A percentile compares a stretch with the other conserved stretches of the same genome.
Evolutionary conservation across 1,140 invertebrate species (phyloP).

Genomic region (Triops cancriformis): DNA sequence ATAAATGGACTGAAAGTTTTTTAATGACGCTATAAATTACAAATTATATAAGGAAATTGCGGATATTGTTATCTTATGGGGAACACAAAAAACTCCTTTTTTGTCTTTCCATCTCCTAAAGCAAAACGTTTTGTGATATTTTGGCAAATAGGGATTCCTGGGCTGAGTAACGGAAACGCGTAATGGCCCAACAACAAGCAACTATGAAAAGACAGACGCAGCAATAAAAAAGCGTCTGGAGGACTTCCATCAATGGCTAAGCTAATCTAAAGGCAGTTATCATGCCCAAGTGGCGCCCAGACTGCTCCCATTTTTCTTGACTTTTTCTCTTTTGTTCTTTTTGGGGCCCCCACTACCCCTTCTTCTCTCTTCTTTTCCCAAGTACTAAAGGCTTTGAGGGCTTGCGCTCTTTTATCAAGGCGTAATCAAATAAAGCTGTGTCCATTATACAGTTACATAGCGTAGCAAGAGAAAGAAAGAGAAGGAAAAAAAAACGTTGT

Average conservation of each 20-base stretch:
- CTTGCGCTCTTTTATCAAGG: neutral
- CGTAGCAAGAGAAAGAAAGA: neutral
- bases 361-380: neutral
- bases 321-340: neutral
- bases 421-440: neutral
- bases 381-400: too few relatives aligned
- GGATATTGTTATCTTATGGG: too few relatives aligned
- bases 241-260: slow-evolving; percentile 9
- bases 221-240: slow-evolving; percentile 10
- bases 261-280: slow-evolving; percentile 10
- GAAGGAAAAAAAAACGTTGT: neutral
- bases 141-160: too few relatives aligned
- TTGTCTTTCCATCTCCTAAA: too few relatives aligned
- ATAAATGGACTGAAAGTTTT: too few relatives aligned
- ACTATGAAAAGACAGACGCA: neutral
- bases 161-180: too few relatives aligned
- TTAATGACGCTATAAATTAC: too few relatives aligned
- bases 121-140: too few relatives aligned
- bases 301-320: neutral
- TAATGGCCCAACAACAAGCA: neutral
- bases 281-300: slow-evolving; percentile 11
- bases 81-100: too few relatives aligned
- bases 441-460: neutral
- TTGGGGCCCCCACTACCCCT: neutral
- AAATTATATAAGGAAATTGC: too few relatives aligned